Conservation (phyloP, 1,140 invertebrate species). For the Carcinoscorpius rotundicauda region DNA sequence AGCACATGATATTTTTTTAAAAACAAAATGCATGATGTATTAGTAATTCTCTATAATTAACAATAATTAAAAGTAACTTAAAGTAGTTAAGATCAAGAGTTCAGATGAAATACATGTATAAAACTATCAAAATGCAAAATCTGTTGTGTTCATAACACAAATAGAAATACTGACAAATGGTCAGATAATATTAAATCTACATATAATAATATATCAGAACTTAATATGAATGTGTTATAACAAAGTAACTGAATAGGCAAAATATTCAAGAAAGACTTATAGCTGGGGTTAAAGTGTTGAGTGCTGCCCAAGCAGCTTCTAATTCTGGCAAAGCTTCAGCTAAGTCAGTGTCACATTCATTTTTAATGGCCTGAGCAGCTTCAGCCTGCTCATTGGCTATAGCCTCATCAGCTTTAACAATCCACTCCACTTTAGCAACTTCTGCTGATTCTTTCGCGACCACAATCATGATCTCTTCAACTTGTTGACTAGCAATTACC, state of each 20-base stretch:
- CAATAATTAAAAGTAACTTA: too few species aligned
- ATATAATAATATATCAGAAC: background rate
- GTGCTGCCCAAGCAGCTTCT: constrained; percentile 71
- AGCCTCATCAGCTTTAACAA: constrained; percentile 88
- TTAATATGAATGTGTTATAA: background rate
- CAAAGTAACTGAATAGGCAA: background rate
- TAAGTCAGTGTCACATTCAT: constrained; percentile 93
- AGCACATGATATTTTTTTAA: too few species aligned
- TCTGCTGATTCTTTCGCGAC: constrained; percentile 95
- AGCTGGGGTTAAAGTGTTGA: constrained; percentile 80
- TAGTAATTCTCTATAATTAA: too few species aligned
- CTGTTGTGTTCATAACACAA: too few species aligned
- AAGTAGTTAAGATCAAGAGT: too few species aligned
- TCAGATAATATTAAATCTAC: too few species aligned
- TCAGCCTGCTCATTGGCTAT: constrained; percentile 93
- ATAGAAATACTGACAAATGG: too few species aligned
- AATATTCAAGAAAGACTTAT: constrained; percentile 2
- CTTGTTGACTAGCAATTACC: constrained; percentile 76
- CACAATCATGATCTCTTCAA: constrained; percentile 86
- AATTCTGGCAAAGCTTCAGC: constrained; percentile 91
- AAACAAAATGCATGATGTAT: too few species aligned
- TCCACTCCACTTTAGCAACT: constrained; percentile 82
- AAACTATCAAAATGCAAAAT: too few species aligned
- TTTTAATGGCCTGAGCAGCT: constrained; percentile 90
- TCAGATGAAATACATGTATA: too few species aligned